Percentiles rank a stretch among this genome's conserved stretches.
Evolutionary conservation across 2,888 invertebrate species (phyloP).

Genomic region (Lysandra coridon): DNA sequence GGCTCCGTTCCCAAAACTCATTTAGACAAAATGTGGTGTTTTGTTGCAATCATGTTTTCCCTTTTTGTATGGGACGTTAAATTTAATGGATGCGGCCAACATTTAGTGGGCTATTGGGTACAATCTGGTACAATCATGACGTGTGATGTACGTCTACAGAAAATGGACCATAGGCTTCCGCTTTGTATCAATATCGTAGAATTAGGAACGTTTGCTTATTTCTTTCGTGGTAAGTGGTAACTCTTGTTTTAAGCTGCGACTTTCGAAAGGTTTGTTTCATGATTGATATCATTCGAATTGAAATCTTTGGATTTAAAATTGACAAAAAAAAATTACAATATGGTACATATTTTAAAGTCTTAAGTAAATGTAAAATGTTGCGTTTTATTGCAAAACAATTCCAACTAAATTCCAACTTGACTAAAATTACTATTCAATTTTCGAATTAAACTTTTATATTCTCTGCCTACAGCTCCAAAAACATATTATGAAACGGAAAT

Average conservation of each 20-base stretch:
- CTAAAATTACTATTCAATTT: too few species aligned
- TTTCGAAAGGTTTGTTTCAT: too few species aligned
- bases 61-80: conserved; percentile 16
- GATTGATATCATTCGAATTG: too few species aligned
- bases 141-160: background rate
- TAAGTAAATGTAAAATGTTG: too few species aligned
- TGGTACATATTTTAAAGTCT: too few species aligned
- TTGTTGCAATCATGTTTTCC: conserved; percentile 8
- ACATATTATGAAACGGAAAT: background rate
- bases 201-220: background rate
- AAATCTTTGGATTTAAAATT: too few species aligned
- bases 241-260: too few species aligned
- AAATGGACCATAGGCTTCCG: background rate
- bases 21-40: conserved; percentile 18
- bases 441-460: too few species aligned
- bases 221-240: background rate
- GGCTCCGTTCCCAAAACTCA: conserved; percentile 2
- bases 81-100: background rate
- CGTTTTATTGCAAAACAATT: too few species aligned
- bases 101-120: conserved; percentile 1
- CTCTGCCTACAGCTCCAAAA: background rate
- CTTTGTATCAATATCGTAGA: background rate
- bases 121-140: background rate
- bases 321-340: too few species aligned
- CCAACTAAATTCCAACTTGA: too few species aligned